A percentile compares a stretch with the other conserved stretches of the same genome.
Evolutionary conservation across 2,113 vertebrate species (phyloP).

Genomic region (Nycticorax nycticorax): DNA sequence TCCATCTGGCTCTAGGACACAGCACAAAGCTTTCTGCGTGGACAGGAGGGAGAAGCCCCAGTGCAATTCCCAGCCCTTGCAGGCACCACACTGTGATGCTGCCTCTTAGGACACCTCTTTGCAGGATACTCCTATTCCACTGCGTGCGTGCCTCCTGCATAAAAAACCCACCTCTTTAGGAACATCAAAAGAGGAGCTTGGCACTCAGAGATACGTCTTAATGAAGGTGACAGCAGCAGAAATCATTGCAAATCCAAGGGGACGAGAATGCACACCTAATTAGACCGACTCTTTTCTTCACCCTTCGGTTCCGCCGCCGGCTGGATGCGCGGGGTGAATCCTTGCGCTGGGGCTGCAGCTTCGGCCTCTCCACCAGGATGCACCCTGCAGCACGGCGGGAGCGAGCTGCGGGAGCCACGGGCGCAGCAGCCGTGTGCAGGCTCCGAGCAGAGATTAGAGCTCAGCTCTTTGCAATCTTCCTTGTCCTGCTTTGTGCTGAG

Average conservation of each 20-base stretch:
- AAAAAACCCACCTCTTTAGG: neutral
- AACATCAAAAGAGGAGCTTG: neutral
- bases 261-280: neutral
- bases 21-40: neutral
- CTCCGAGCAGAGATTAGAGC: neutral
- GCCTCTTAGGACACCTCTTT: neutral
- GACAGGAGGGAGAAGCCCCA: neutral
- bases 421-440: neutral
- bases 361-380: neutral
- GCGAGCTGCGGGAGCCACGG: neutral
- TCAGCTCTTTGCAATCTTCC: neutral
- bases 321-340: neutral
- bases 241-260: slow-evolving; percentile 6
- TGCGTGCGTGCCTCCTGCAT: neutral
- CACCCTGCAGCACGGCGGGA: neutral
- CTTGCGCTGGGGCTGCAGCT: neutral
- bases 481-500: neutral
- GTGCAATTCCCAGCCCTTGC: neutral
- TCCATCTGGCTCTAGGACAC: neutral
- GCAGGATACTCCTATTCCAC: neutral
- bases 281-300: neutral
- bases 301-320: neutral
- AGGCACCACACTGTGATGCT: neutral
- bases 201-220: neutral
- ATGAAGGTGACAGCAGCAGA: slow-evolving; percentile 25